phyloP scores from a whole-genome alignment of 2,113 vertebrate species.

The Nothoprocta pentlandii region DNA sequence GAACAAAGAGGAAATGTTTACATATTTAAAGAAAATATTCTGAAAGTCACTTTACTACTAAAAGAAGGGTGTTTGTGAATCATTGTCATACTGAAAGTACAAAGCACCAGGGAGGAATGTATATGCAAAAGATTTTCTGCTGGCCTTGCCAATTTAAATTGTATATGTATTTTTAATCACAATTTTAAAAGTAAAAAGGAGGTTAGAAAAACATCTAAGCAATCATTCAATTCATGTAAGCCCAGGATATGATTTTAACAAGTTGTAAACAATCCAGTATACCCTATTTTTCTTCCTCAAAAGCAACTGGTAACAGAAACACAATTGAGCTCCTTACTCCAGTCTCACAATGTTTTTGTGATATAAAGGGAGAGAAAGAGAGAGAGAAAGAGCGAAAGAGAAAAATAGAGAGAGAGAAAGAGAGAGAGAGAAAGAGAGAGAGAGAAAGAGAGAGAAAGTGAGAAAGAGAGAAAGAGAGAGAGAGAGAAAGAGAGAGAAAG shows the following conservation, averaged over 20 bases:
- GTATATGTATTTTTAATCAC: not conserved
- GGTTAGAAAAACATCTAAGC: not conserved
- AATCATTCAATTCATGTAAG: not conserved
- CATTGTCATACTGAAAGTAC: not conserved
- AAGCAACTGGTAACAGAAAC: not conserved
- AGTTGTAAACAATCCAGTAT: not conserved
- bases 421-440: not conserved
- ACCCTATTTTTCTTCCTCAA: not conserved
- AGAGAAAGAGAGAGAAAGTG: not conserved
- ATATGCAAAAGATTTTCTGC: not conserved
- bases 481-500: not conserved
- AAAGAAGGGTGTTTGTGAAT: not conserved
- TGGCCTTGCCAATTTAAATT: not conserved
- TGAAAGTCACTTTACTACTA: not conserved
- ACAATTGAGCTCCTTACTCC: not conserved
- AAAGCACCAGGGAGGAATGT: not conserved
- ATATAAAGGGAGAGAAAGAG: not conserved
- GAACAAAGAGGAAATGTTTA: not conserved
- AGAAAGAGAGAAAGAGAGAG: no score
- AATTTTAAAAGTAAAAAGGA: not conserved
- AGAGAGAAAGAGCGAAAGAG: no score
- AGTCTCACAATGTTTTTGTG: not conserved
- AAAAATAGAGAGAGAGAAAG: not conserved
- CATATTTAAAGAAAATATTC: not conserved
- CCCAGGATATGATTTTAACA: not conserved